Evolutionary conservation across 1,140 invertebrate species (phyloP), one percentile per base, ranked within the genome.

Genomic region (Bicyclus anynana): DNA sequence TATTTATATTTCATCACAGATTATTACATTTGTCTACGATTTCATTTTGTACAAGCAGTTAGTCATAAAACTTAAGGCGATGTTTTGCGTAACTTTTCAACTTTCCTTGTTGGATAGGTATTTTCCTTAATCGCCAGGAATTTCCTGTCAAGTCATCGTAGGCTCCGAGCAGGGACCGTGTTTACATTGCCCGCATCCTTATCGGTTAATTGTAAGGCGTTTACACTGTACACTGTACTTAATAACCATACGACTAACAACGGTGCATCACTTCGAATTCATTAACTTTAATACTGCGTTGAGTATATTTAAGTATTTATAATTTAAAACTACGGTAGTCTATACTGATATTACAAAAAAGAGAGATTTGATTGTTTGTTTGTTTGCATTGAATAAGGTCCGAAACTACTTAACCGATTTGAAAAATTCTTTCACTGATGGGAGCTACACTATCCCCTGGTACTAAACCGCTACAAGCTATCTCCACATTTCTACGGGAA

Each of bases 161-260:
- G 42, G 42, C 13, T 52, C 20, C 21, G 9, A 50, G 17, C 10
- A 50, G 20, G 18, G 37, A 38, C 44, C 6, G 10, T 59, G 40
- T 59, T 59, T 51, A 53, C 53, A 53, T 9, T 27, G 14, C 33
- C 33, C 26, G 53, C 33, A 57, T 62, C 44, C 53, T 56, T 62
- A 62, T 62, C 59, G 49, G 53, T 42, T 62, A 53, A 62, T 62
- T 56, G 38, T 54, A 26, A 38, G 42, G 17, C 26, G 21, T 29
- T 44, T 44, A 26, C 46, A 37, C 13, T 23, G n/a, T 38, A 17
- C 29, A 42, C 46, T 29, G 27, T 17, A 21, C 23, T 37, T 48
- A 40, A 40, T 40, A 38, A 5, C 33, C 14, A 21, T 40, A 5
- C 53, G 21, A 27, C 20, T 6, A 1, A 40, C 18, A 2, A 27